phyloP scores from a whole-genome alignment of 2,888 invertebrate species.

The Cantharis flavilabris region DNA sequence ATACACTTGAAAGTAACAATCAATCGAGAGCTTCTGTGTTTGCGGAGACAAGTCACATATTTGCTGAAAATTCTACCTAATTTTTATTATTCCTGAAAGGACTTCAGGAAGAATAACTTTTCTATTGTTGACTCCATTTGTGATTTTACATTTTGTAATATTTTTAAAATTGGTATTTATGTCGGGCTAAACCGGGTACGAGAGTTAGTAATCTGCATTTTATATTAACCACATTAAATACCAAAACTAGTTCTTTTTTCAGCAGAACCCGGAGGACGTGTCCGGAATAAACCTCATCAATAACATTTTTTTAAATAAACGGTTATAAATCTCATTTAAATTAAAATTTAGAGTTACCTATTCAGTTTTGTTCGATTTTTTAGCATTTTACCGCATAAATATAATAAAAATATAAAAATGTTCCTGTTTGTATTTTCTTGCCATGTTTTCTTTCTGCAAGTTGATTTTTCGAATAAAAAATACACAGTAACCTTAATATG shows the following conservation, averaged over 20 bases:
- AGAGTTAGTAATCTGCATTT: too few species aligned
- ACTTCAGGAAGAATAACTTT: background rate
- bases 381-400: background rate
- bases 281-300: too few species aligned
- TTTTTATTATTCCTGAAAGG: background rate
- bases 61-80: background rate
- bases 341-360: background rate
- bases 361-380: background rate
- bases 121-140: too few species aligned
- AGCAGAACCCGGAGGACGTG: too few species aligned
- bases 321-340: background rate
- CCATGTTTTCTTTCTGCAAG: background rate
- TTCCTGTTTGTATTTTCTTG: background rate
- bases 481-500: conserved; percentile 10
- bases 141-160: too few species aligned
- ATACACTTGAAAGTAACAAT: background rate
- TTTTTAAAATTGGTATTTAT: too few species aligned
- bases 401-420: background rate
- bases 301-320: too few species aligned
- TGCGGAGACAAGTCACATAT: background rate
- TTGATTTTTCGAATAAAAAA: background rate
- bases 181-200: too few species aligned
- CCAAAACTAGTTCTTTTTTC: too few species aligned
- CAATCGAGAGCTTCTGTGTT: background rate
- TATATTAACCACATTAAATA: too few species aligned